phyloP scores from a whole-genome alignment of 2,113 vertebrate genomes.

The Colius striatus region DNA sequence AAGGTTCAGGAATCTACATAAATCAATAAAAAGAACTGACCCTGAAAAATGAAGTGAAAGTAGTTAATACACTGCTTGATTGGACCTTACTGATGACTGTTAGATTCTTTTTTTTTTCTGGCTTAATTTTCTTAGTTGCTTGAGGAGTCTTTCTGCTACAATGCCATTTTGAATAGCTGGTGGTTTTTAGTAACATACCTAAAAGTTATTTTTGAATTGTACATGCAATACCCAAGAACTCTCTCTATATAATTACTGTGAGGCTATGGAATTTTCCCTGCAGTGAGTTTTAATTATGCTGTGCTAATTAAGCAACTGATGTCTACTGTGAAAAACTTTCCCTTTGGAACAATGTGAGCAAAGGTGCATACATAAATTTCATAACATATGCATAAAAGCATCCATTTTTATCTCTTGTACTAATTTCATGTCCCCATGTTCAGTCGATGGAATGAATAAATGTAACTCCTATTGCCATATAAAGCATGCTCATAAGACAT shows the following conservation, averaged over 20 bases:
- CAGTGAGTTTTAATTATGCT: constrained; percentile 74
- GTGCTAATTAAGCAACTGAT: constrained; percentile 72
- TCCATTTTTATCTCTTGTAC: constrained; percentile 61
- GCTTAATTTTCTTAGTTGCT: background rate
- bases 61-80: constrained; percentile 21
- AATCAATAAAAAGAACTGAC: constrained; percentile 33
- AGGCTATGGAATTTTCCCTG: constrained; percentile 56
- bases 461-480: constrained; percentile 1
- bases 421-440: constrained; percentile 51
- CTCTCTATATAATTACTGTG: constrained; percentile 44
- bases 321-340: constrained; percentile 68
- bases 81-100: background rate
- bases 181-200: constrained; percentile 3
- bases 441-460: constrained; percentile 5
- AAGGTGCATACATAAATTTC: constrained; percentile 71
- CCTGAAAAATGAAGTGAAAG: constrained; percentile 38
- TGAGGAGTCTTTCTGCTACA: background rate
- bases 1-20: constrained; percentile 16
- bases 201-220: constrained; percentile 30
- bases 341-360: constrained; percentile 63
- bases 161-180: background rate
- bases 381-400: constrained; percentile 64
- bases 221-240: background rate
- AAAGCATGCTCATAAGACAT: background rate
- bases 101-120: background rate